Evolutionary conservation across 2,888 invertebrate genomes (phyloP), one percentile per base, ranked within the genome.

Genomic region (Archips crataeganus): DNA sequence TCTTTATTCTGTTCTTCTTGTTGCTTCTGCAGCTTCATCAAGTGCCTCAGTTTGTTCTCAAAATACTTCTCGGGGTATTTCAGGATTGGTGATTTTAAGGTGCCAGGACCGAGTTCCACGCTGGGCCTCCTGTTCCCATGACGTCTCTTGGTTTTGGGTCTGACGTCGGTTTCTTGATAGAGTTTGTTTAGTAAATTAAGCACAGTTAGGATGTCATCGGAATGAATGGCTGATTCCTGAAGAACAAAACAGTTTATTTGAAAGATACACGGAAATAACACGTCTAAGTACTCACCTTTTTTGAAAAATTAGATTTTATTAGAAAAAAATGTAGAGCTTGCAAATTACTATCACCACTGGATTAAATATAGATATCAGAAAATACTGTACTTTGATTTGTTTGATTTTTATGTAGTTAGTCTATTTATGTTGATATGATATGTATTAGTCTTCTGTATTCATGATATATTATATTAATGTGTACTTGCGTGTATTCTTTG

Each of bases 71-170:
- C 23, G 10, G 42, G 51, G 10, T 32, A 65, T 32, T 42, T 13
- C 3, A 59, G 23, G 0, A 60, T 45, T 47, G 47, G 13, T 0
- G 80, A 42, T 75, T 91, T 91, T 62, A 83, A 77, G 0, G 80
- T 75, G 0, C 91, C 91, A 0, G 87, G 87, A 0, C 80, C 84
- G 1, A 82, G 13, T 67, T 88, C 89, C 11, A 90, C 87, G 5
- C 0, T 57, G 0, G 57, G 84, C 9, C 32, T 49, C 13, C 49
- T 64, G 64, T 57, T 57, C 4, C 32, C 32, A 3, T 32, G 57
- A 11, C 57, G 57, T 11, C 54, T 54, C 2, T 32, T 57, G 10
- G 32, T 32, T 5, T 47, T 13, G 13, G 47, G 13, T 47, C 47
- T 10, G 13, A 49, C 5, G n/a, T 57, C 54, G 15, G 11, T 11